phyloP scores from a whole-genome alignment of 1,140 invertebrate genomes.

The Zaprionus gabonicus region DNA sequence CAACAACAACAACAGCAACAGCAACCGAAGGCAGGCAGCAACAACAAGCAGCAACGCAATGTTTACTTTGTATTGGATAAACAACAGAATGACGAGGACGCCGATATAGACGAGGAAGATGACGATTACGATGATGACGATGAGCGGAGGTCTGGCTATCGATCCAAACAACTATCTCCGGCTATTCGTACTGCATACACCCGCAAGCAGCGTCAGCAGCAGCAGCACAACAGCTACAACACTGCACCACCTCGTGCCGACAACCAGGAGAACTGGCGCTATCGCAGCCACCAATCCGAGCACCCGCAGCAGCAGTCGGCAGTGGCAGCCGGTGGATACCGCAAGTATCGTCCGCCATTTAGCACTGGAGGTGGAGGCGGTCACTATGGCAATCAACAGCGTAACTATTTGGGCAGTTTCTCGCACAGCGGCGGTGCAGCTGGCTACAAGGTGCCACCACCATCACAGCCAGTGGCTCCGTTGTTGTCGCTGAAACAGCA shows the following conservation, averaged over 20 bases:
- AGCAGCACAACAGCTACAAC: constrained; percentile 52
- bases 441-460: constrained; percentile 59
- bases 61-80: constrained; percentile 72
- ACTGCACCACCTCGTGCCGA: constrained; percentile 41
- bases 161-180: constrained; percentile 41
- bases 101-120: constrained; percentile 72
- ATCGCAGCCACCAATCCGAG: constrained; percentile 72
- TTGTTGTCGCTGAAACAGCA: constrained; percentile 45
- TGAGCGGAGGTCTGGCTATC: constrained; percentile 8
- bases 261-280: constrained; percentile 75
- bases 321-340: constrained; percentile 41
- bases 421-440: constrained; percentile 67
- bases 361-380: constrained; percentile 70
- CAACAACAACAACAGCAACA: constrained; percentile 38
- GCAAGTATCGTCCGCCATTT: constrained; percentile 73
- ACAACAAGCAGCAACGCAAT: constrained; percentile 61
- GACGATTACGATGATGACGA: constrained; percentile 62
- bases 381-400: constrained; percentile 75
- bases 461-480: constrained; percentile 20
- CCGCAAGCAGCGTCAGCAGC: constrained; percentile 65
- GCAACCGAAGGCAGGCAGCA: constrained; percentile 19
- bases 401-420: constrained; percentile 78
- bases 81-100: constrained; percentile 77
- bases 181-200: constrained; percentile 62
- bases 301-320: constrained; percentile 48